Percentiles rank a stretch among this genome's conserved stretches.
Conservation (phyloP, 1,140 invertebrate genomes). For the Acarapis woodi region DNA sequence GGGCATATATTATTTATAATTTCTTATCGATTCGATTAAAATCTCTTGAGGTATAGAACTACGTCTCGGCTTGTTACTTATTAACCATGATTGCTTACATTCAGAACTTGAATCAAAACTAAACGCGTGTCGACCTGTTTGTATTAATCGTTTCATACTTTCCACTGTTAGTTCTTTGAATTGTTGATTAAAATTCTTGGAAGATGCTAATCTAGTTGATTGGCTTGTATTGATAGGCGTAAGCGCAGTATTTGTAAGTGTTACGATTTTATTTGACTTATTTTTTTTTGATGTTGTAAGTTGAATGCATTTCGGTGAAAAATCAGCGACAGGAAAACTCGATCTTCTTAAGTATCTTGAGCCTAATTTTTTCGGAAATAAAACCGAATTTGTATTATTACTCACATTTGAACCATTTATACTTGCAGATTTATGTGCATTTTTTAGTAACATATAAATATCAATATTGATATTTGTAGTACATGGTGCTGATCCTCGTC, state of each 20-base stretch:
- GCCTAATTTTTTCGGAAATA: background rate
- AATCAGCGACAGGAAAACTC: conserved; percentile 5
- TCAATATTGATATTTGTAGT: conserved; percentile 7
- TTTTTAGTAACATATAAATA: conserved; percentile 2
- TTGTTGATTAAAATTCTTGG: background rate
- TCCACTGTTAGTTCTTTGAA: background rate
- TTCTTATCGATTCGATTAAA: conserved; percentile 8
- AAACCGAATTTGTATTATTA: background rate
- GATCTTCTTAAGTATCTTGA: no score
- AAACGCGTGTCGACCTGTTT: conserved; percentile 1
- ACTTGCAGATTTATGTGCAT: background rate
- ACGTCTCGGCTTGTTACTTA: conserved; percentile 1
- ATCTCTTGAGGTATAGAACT: conserved; percentile 10
- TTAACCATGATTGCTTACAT: background rate
- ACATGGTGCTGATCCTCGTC: conserved; percentile 9
- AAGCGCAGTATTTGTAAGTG: no score
- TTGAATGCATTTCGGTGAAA: background rate
- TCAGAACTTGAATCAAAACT: conserved; percentile 1
- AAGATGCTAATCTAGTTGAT: background rate
- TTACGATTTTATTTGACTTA: no score
- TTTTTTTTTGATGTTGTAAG: background rate
- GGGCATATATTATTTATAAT: no score
- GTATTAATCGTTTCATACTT: background rate
- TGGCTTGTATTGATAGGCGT: background rate
- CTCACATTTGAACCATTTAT: background rate